These are phyloP conservation scores for Slavum lentiscoides DNA, from an alignment of 2,888 invertebrate species.

Conservation along the genomic window DNA sequence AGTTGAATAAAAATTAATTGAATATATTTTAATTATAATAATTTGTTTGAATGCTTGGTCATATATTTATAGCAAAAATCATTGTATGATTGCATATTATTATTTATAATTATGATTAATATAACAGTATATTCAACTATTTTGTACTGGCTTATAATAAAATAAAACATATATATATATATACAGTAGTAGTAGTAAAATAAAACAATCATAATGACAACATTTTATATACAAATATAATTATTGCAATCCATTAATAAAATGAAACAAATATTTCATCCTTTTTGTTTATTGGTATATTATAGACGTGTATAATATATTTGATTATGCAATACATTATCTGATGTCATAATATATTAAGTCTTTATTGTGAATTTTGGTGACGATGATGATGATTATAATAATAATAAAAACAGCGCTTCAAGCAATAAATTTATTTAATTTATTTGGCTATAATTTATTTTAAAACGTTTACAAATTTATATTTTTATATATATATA, in stretches of 20 bases:
- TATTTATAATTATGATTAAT: not conserved
- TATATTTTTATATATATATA: conserved; percentile 9
- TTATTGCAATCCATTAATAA: not conserved
- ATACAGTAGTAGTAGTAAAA: not conserved
- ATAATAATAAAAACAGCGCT: conserved; percentile 20
- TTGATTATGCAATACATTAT: conserved; percentile 19
- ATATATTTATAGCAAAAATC: no score
- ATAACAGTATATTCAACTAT: not conserved
- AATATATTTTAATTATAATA: no score
- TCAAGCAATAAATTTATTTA: conserved; percentile 53
- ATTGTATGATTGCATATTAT: no score
- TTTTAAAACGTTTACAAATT: conserved; percentile 51
- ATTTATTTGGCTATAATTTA: conserved; percentile 53
- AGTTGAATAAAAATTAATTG: no score
- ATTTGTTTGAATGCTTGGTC: no score
- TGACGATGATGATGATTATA: not conserved
- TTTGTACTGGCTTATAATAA: not conserved
- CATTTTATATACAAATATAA: not conserved
- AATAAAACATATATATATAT: not conserved
- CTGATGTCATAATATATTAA: not conserved
- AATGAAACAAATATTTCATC: not conserved
- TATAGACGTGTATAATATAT: not conserved
- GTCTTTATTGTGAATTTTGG: not conserved
- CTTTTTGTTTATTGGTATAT: not conserved
- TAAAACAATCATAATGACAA: not conserved